A percentile compares a stretch with the other conserved stretches of the same genome.
Conservation (phyloP, 2,113 vertebrate genomes). For the Ranitomeya imitator region DNA sequence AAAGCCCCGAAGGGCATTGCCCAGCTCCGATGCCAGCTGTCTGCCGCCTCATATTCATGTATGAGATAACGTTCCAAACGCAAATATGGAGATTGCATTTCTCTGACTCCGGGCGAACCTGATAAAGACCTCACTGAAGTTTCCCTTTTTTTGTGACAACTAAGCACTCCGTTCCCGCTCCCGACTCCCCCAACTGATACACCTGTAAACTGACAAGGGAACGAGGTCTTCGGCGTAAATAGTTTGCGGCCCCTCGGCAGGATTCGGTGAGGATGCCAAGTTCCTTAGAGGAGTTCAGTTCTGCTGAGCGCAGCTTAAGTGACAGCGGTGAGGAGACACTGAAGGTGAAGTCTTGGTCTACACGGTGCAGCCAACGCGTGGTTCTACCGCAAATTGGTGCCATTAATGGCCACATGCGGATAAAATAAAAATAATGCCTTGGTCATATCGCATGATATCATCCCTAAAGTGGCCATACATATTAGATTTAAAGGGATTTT, state of each 20-base stretch:
- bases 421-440: too few relatives aligned
- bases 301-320: neutral
- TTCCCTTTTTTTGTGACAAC: neutral
- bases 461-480: too few relatives aligned
- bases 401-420: too few relatives aligned
- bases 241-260: neutral
- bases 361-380: too few relatives aligned
- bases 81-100: constrained; percentile 10
- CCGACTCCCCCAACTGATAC: neutral
- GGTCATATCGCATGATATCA: too few relatives aligned
- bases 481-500: too few relatives aligned
- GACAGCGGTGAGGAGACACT: too few relatives aligned
- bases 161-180: neutral
- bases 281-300: too few relatives aligned
- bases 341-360: too few relatives aligned
- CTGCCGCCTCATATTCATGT: constrained; percentile 22
- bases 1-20: neutral
- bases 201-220: neutral
- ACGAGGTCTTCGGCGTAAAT: neutral
- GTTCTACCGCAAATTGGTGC: too few relatives aligned
- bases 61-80: constrained; percentile 1
- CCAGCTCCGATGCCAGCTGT: neutral
- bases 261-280: neutral
- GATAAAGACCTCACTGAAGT: neutral
- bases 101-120: neutral